Evolutionary conservation across 2,888 invertebrate species (phyloP).

Genomic region (Parelbella ahira): DNA sequence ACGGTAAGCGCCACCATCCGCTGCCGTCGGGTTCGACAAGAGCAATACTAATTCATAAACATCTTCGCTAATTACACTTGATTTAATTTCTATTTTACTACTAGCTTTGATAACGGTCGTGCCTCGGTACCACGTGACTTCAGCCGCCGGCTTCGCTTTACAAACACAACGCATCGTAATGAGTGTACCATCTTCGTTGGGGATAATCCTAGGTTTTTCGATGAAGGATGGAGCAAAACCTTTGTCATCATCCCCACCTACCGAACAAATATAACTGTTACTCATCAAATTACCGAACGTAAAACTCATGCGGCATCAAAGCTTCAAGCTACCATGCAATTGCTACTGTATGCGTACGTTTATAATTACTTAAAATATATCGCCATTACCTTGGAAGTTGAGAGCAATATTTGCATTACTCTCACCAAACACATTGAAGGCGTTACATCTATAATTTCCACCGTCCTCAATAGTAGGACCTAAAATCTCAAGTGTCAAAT

Average conservation of each 20-base stretch:
- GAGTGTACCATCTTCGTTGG: conserved; percentile 97
- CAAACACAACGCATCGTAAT: conserved; percentile 98
- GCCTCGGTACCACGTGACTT: conserved; percentile 97
- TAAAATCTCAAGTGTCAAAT: conserved; percentile 95
- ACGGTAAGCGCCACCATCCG: conserved; percentile 83
- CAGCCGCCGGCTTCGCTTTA: conserved; percentile 96
- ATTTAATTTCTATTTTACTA: conserved; percentile 90
- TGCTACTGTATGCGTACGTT: conserved; percentile 78
- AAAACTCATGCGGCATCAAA: conserved; percentile 63
- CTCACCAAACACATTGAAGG: conserved; percentile 98
- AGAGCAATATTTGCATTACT: conserved; percentile 99
- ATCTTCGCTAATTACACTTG: conserved; percentile 89
- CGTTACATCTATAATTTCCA: conserved; percentile 99
- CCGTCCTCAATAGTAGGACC: conserved; percentile 98
- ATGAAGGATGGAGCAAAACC: conserved; percentile 98
- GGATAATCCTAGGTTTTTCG: conserved; percentile 99
- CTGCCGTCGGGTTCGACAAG: conserved; percentile 74
- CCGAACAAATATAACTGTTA: conserved; percentile 32
- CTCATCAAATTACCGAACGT: conserved; percentile 6
- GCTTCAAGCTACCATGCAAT: conserved; percentile 68
- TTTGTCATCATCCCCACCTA: conserved; percentile 94
- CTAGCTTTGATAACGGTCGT: conserved; percentile 91
- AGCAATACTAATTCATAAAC: conserved; percentile 90
- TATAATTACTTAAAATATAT: conserved; percentile 33
- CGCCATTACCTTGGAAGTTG: conserved; percentile 96